These are phyloP conservation scores for Echiichthys vipera DNA, from an alignment of 2,797 vertebrate species.

Conservation along the genomic window DNA sequence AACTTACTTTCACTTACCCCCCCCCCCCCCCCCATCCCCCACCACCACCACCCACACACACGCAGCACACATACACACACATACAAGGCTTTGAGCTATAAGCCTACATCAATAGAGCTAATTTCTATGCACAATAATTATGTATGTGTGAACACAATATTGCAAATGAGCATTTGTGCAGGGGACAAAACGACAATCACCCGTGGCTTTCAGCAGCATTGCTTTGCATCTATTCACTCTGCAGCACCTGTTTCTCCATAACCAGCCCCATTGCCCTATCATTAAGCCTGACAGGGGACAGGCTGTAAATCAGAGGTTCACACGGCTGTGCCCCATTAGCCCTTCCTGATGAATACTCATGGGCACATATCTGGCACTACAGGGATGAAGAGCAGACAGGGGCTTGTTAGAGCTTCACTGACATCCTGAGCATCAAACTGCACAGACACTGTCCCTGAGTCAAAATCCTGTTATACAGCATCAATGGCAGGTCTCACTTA, in stretches of 20 bases:
- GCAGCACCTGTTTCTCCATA: conserved; percentile 76
- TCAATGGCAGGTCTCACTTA: conserved; percentile 7
- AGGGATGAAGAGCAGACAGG: conserved; percentile 64
- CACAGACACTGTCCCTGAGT: conserved; percentile 26
- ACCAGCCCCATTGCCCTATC: conserved; percentile 70
- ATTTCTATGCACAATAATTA: conserved; percentile 73
- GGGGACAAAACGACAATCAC: conserved; percentile 78
- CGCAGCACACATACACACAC: not conserved
- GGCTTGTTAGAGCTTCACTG: conserved; percentile 55
- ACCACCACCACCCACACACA: conserved; percentile 1
- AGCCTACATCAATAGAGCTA: conserved; percentile 46
- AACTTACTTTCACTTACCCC: conserved; percentile 33
- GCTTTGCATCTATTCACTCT: conserved; percentile 71
- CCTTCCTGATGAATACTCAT: conserved; percentile 80
- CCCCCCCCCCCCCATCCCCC: not conserved
- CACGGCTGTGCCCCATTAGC: conserved; percentile 74
- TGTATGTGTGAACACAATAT: conserved; percentile 68
- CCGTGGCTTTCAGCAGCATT: conserved; percentile 67
- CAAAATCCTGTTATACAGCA: conserved; percentile 24
- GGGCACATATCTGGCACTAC: conserved; percentile 71
- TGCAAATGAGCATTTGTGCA: conserved; percentile 75
- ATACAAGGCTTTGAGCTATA: conserved; percentile 15
- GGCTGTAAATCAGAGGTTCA: conserved; percentile 79
- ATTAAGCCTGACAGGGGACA: conserved; percentile 75
- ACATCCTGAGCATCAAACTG: conserved; percentile 41